Conservation (phyloP, 2,113 vertebrate species). For the Ameiurus melas region DNA sequence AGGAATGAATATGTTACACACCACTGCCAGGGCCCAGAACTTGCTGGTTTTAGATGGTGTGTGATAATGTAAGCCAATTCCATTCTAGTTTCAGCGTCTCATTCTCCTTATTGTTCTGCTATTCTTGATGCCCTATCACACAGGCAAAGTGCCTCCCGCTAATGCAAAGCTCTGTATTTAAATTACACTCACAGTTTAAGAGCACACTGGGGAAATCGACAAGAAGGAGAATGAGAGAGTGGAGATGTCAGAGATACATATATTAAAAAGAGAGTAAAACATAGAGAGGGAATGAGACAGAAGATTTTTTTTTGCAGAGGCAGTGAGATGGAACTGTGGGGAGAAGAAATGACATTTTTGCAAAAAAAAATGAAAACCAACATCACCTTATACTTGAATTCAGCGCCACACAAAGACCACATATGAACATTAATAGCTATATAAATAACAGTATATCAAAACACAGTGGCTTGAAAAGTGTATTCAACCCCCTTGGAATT, state of each 20-base stretch:
- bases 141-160: slow-evolving; percentile 49
- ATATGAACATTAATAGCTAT: slow-evolving; percentile 36
- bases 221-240: slow-evolving; percentile 48
- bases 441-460: slow-evolving; percentile 30
- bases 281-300: slow-evolving; percentile 37
- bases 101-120: slow-evolving; percentile 59
- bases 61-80: slow-evolving; percentile 69
- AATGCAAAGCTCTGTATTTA: slow-evolving; percentile 68
- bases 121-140: slow-evolving; percentile 50
- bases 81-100: slow-evolving; percentile 54
- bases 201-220: slow-evolving; percentile 67
- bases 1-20: slow-evolving; percentile 31
- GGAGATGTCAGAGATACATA: slow-evolving; percentile 51
- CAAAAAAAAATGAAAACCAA: slow-evolving; percentile 46
- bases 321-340: slow-evolving; percentile 50
- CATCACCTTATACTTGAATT: slow-evolving; percentile 42
- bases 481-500: background rate
- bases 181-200: slow-evolving; percentile 72
- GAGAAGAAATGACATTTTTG: slow-evolving; percentile 41
- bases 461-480: background rate
- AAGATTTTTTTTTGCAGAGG: slow-evolving; percentile 49
- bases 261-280: slow-evolving; percentile 53
- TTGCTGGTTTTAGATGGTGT: slow-evolving; percentile 56
- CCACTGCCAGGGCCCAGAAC: slow-evolving; percentile 32
- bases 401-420: slow-evolving; percentile 31